These are phyloP conservation scores for Drosophila neotestacea DNA, from an alignment of 2,888 invertebrate genomes.

Conservation along the genomic window DNA sequence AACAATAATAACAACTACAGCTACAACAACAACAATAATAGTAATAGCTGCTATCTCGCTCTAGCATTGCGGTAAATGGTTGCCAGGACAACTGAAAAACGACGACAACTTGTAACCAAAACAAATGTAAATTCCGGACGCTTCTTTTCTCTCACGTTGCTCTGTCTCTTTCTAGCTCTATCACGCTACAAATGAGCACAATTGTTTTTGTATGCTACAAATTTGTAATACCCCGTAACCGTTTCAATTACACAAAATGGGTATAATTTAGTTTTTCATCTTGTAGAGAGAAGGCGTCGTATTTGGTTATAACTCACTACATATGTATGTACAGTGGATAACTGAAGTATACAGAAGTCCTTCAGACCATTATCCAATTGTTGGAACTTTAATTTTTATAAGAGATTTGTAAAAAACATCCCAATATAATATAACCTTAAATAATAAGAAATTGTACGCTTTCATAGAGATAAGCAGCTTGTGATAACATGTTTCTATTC, in stretches of 20 bases:
- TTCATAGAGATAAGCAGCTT: too few species aligned
- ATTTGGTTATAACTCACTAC: too few species aligned
- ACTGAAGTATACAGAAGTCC: too few species aligned
- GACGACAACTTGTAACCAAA: constrained; percentile 73
- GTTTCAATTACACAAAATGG: neutral
- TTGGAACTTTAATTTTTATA: too few species aligned
- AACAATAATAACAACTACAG: neutral
- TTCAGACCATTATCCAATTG: too few species aligned
- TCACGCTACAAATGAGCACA: constrained; percentile 68
- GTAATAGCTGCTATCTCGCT: constrained; percentile 31
- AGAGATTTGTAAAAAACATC: too few species aligned
- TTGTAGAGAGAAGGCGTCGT: too few species aligned
- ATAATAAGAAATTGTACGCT: too few species aligned
- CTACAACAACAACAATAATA: constrained; percentile 22
- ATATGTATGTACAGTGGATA: too few species aligned
- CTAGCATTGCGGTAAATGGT: constrained; percentile 43
- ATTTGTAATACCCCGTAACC: constrained; percentile 49
- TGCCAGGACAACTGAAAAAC: constrained; percentile 70
- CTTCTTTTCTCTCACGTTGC: constrained; percentile 2
- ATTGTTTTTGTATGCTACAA: constrained; percentile 72
- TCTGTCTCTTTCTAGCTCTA: constrained; percentile 8
- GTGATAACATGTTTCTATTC: too few species aligned
- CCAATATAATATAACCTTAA: too few species aligned
- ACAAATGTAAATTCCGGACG: constrained; percentile 67
- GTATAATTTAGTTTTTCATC: neutral